Conservation (phyloP, 2,888 invertebrate genomes). For the Crematogaster levior region DNA sequence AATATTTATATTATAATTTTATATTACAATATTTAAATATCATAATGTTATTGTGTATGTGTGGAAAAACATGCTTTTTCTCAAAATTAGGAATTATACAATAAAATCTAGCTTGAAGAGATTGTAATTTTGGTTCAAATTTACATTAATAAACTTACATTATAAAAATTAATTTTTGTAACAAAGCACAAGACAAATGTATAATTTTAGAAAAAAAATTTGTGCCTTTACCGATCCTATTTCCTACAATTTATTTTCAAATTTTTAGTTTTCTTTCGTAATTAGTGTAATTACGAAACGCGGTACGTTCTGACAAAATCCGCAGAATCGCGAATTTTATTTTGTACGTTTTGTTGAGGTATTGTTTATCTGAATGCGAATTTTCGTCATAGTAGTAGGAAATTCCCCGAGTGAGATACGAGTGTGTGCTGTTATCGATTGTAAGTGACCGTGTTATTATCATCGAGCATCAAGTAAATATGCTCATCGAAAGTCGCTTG, state of each 20-base stretch:
- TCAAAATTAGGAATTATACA: neutral
- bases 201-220: neutral
- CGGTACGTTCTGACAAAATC: neutral
- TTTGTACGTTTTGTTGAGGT: neutral
- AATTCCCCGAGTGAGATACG: neutral
- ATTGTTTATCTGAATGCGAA: constrained; percentile 27
- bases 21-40: too few species aligned
- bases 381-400: constrained; percentile 29
- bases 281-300: neutral
- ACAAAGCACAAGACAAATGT: neutral
- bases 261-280: neutral
- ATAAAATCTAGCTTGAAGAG: neutral
- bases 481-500: neutral
- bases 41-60: neutral
- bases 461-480: neutral
- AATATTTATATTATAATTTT: neutral
- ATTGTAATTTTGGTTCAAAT: neutral
- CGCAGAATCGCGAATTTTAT: constrained; percentile 1
- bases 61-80: neutral
- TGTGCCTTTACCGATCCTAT: neutral
- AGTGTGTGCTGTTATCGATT: neutral
- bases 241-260: neutral
- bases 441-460: constrained; percentile 8
- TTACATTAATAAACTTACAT: neutral
- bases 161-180: neutral